Base-by-base conservation (phyloP, 2,797 vertebrate genomes). In the Vespertilio murinus region DNA sequence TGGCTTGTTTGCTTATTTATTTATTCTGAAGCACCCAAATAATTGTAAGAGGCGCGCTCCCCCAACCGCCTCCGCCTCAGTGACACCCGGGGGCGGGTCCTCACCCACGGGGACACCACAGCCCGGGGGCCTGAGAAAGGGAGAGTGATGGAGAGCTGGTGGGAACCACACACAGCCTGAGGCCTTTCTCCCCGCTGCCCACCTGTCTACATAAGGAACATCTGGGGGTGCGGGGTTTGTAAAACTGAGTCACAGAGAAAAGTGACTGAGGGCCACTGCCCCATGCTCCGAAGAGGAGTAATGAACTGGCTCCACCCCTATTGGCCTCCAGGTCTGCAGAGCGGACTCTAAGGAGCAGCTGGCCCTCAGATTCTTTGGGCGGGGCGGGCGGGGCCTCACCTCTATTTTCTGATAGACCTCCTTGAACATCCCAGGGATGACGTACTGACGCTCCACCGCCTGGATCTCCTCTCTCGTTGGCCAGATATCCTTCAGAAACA, bases 371-470 rank as follows among this genome's bases (percentile, higher is more conserved):
- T 17, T 0, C 14, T 8, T 5, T 0, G 4, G 45, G 35, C 0
- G 0, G 45, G n/a, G 1, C 0, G 45, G 79, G 1, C 0, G 40
- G 79, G 35, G 0, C 47, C 65, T 97, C 95, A 99, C 99, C 99
- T 99, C 99, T 80, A 99, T 99, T 98, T 99, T 99, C 97, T 99
- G 97, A 70, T 99, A 99, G 92, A 99, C 99, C 90, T 99, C 99
- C 98, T 99, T 99, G 97, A 99, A 99, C 99, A 99, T 99, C 20
- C 99, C 99, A 0, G 99, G 99, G 97, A 99, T 99, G 91, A 99
- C 99, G 74, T 98, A 99, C 1, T 98, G 97, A 69, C 96, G 98
- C 97, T 99, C 99, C 78, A 99, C 98, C 0, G 97, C 98, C 96
- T 99, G 99, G 97, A 99, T 99, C 97, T 99, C 99, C 16, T 99